Evolutionary conservation across 1,140 invertebrate genomes (phyloP), one percentile per base, ranked within the genome.

Genomic region (Drosophila serrata): DNA sequence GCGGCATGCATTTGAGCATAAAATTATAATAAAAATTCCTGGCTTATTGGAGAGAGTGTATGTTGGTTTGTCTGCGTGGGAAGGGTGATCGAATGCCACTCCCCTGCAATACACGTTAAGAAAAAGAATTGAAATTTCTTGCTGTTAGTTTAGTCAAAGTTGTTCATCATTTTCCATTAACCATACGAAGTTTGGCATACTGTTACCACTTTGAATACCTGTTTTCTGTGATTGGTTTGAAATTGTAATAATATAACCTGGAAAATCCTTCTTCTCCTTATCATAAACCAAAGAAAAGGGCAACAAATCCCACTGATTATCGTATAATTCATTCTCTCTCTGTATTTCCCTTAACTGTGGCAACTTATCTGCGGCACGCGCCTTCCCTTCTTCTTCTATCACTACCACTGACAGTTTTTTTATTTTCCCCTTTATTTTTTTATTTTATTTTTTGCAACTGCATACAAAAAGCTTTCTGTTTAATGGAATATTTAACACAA

Each of bases 401-500:
- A 46, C 61, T 67, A 65, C 43, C 57, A 78, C 79, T 72, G 57
- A 70, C 42, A 74, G 58, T 79, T 73, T 72, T 49, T 75, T 67
- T 70, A 49, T 69, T 67, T 74, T 57, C 73, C 57, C 6, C 29
- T 51, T 9, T 4, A 9, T 9, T 49, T 56, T 61, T 43, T 55
- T 69, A 42, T 37, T 59, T n/a, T n/a, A n/a, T n/a, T 77, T 56
- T 77, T 79, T 79, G 75, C 45, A 64, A 79, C 67, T 79, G 76
- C 77, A 79, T 74, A 79, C 61, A 79, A 79, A 79, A 88, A 88
- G 86, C 85, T 88, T 88, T 88, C 75, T 90, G 86, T 90, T 88
- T 88, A 88, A 88, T 88, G 85, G 85, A 88, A 88, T 88, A 88
- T 90, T 90, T 90, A 88, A 88, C 81, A 90, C 86, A 88, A 88